These are phyloP conservation scores for Sycobia sp. DNA, from an alignment of 1,140 invertebrate genomes.

Conservation along the genomic window DNA sequence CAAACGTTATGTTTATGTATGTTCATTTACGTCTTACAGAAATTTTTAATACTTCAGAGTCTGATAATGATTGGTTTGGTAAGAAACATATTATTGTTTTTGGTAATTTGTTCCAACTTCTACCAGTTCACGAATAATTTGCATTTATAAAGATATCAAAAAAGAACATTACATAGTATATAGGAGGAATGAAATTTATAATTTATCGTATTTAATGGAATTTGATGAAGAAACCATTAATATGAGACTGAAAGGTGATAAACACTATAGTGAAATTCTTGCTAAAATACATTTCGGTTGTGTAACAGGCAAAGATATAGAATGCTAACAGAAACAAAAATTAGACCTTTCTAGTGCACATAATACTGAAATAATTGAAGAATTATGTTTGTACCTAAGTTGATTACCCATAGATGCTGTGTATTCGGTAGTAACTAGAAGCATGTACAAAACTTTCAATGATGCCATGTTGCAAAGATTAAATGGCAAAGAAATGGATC, in stretches of 20 bases:
- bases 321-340: conserved; percentile 29
- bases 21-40: conserved; percentile 42
- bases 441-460: conserved; percentile 38
- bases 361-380: conserved; percentile 25
- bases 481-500: conserved; percentile 36
- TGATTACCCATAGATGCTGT: conserved; percentile 34
- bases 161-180: conserved; percentile 36
- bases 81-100: conserved; percentile 40
- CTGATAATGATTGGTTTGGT: conserved; percentile 42
- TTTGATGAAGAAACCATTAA: conserved; percentile 44
- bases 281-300: conserved; percentile 38
- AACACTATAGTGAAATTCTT: conserved; percentile 8
- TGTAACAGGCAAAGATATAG: conserved; percentile 37
- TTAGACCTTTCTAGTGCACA: conserved; percentile 28
- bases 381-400: conserved; percentile 36
- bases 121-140: conserved; percentile 42
- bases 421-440: conserved; percentile 38
- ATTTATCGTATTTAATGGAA: conserved; percentile 38
- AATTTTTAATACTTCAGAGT: conserved; percentile 43
- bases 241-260: conserved; percentile 40
- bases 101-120: conserved; percentile 49
- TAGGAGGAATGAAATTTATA: too few relatives aligned
- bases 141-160: conserved; percentile 37
- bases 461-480: conserved; percentile 39
- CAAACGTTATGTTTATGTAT: conserved; percentile 48